Base-by-base conservation (phyloP, 2,888 invertebrate genomes). In the Elysia crispata region DNA sequence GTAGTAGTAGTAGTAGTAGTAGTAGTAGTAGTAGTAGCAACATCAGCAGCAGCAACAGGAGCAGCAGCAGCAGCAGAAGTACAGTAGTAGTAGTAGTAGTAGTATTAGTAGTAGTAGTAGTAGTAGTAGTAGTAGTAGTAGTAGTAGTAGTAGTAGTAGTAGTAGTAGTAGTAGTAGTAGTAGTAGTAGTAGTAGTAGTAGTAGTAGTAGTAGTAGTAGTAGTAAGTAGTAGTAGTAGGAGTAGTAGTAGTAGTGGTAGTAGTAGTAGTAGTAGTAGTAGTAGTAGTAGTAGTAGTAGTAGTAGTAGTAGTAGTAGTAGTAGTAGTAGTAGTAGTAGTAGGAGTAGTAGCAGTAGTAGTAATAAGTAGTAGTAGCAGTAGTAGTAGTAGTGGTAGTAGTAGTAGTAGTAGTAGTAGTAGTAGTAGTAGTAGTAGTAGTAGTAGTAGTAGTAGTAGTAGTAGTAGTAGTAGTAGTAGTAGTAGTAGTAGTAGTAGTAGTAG, bases 51-150 rank as follows among this genome's bases (percentile, higher is more conserved):
- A n/a, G n/a, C n/a, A n/a, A n/a, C n/a, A n/a, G n/a, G n/a, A n/a
- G n/a, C n/a, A n/a, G n/a, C n/a, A n/a, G n/a, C n/a, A n/a, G n/a
- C n/a, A n/a, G n/a, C n/a, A n/a, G n/a, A n/a, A n/a, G n/a, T n/a
- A n/a, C n/a, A n/a, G n/a, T n/a, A n/a, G n/a, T n/a, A n/a, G n/a
- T n/a, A n/a, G n/a, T n/a, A n/a, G n/a, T n/a, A n/a, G n/a, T n/a
- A n/a, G n/a, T n/a, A n/a, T n/a, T n/a, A n/a, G n/a, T n/a, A n/a
- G n/a, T n/a, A n/a, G n/a, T n/a, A n/a, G n/a, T 67, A 67, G 67
- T 67, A 67, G 67, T 67, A 67, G 67, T 67, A 67, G 67, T 67
- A 67, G 67, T 67, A 67, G 67, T 67, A 67, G 67, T 67, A 67
- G 67, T 67, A 67, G 5, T 67, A 67, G 67, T 67, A 67, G 67